Evolutionary conservation across 1,140 invertebrate species (phyloP).

Genomic region (Luehdorfia chinensis): DNA sequence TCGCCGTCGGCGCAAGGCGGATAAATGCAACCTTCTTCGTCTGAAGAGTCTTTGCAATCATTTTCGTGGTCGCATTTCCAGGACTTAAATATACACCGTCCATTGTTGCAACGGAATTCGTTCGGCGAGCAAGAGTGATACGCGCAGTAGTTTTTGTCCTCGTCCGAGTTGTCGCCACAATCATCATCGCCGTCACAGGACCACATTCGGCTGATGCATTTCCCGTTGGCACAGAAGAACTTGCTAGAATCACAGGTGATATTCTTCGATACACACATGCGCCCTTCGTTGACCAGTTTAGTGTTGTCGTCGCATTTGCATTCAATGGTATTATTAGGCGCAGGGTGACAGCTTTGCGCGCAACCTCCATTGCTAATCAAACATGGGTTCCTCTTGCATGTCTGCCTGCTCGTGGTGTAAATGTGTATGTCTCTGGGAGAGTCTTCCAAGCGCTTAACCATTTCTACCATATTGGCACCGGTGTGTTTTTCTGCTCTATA

Average conservation of each 20-base stretch:
- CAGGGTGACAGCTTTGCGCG: conserved; percentile 95
- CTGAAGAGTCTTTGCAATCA: conserved; percentile 95
- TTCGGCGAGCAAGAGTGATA: conserved; percentile 94
- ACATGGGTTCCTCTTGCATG: conserved; percentile 91
- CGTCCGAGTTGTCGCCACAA: conserved; percentile 96
- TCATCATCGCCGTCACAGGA: conserved; percentile 97
- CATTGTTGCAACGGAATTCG: conserved; percentile 96
- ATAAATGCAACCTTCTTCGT: conserved; percentile 95
- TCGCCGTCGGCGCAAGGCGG: conserved; percentile 93
- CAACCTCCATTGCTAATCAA: conserved; percentile 96
- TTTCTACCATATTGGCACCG: conserved; percentile 94
- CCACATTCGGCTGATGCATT: conserved; percentile 97
- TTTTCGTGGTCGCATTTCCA: conserved; percentile 98
- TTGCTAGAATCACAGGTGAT: conserved; percentile 92
- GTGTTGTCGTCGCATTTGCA: conserved; percentile 92
- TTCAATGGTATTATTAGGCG: conserved; percentile 88
- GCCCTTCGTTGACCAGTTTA: conserved; percentile 93
- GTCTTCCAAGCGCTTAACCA: conserved; percentile 94
- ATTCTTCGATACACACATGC: conserved; percentile 93
- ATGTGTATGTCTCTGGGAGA: conserved; percentile 95
- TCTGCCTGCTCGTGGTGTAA: conserved; percentile 88
- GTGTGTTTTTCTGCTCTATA: conserved; percentile 98
- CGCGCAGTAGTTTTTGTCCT: conserved; percentile 94
- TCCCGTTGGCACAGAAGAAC: conserved; percentile 95
- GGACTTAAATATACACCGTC: conserved; percentile 95